A percentile compares a stretch with the other conserved stretches of the same genome.
Conservation (phyloP, 2,888 invertebrate species). For the Zygothrica quintamaculata region DNA sequence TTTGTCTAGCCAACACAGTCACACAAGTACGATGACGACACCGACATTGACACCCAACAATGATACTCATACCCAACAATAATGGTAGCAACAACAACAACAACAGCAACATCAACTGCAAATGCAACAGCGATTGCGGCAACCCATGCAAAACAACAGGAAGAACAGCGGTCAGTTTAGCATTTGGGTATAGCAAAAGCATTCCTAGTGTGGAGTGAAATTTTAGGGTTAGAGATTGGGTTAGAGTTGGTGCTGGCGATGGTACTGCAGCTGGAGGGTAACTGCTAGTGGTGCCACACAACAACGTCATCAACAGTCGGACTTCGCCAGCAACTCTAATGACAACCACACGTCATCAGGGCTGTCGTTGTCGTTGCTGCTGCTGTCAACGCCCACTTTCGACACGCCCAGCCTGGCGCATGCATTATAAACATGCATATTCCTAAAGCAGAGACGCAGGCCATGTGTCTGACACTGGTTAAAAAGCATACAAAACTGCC, state of each 20-base stretch:
- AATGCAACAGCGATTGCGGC: conserved; percentile 11
- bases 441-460: background rate
- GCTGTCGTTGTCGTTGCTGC: conserved; percentile 37
- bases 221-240: background rate
- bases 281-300: conserved; percentile 48
- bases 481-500: background rate
- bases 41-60: conserved; percentile 28
- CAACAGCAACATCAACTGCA: conserved; percentile 10
- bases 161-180: conserved; percentile 49
- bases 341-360: conserved; percentile 79
- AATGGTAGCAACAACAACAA: conserved; percentile 2
- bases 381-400: conserved; percentile 64
- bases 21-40: conserved; percentile 22
- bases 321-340: conserved; percentile 64
- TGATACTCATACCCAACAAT: conserved; percentile 19
- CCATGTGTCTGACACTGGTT: conserved; percentile 20
- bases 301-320: conserved; percentile 64
- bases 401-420: conserved; percentile 68
- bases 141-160: conserved; percentile 54
- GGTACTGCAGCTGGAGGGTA: conserved; percentile 14
- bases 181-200: conserved; percentile 15
- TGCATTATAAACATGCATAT: conserved; percentile 55
- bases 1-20: conserved; percentile 48
- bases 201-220: background rate
- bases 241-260: conserved; percentile 4